Conservation (phyloP, 1,140 invertebrate genomes). For the Leptinotarsa lineolata region DNA sequence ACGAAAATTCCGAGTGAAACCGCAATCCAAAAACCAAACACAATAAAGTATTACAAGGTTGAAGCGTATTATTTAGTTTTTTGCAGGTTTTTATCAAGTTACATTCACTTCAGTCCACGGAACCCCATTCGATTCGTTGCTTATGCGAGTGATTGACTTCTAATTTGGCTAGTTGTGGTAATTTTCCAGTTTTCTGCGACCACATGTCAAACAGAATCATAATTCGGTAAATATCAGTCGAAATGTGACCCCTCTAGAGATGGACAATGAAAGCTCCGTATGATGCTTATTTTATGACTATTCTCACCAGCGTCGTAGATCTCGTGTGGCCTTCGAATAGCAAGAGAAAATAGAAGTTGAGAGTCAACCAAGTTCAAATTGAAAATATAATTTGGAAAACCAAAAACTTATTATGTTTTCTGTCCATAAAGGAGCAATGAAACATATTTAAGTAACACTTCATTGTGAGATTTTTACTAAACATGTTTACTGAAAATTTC, state of each 20-base stretch:
- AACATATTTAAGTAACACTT: no score
- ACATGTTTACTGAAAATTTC: no score
- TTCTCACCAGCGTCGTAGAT: not conserved
- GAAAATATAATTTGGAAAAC: no score
- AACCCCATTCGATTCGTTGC: not conserved
- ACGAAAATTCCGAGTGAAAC: not conserved
- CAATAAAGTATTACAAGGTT: not conserved
- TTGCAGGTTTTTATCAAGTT: not conserved
- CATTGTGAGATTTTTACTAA: no score
- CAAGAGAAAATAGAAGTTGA: no score
- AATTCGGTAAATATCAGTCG: not conserved
- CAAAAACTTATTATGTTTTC: no score
- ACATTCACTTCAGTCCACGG: not conserved
- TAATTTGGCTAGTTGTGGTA: not conserved
- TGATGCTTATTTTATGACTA: not conserved
- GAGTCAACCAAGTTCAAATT: no score
- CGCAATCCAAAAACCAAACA: not conserved
- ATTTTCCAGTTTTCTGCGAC: not conserved
- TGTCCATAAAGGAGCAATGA: no score
- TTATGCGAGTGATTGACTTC: not conserved
- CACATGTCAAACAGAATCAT: slow-evolving; percentile 1
- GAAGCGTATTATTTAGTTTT: not conserved
- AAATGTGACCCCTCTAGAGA: not conserved
- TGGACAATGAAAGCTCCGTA: not conserved
- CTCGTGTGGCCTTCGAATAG: not conserved